Evolutionary conservation across 1,140 invertebrate species (phyloP).

Genomic region (Nasonia giraulti): DNA sequence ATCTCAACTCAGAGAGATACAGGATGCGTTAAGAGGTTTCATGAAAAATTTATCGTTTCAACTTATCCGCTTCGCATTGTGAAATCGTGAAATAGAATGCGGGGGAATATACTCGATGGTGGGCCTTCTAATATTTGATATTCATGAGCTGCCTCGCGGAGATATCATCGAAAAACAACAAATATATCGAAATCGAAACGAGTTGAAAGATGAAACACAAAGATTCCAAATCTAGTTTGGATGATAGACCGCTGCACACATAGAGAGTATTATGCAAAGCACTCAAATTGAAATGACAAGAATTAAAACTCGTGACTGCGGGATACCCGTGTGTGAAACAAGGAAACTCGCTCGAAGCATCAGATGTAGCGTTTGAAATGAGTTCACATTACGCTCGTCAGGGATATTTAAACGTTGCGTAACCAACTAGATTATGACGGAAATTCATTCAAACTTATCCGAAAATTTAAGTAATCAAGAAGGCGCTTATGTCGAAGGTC

Average conservation of each 20-base stretch:
- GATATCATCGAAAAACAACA: not conserved
- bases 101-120: too few species aligned
- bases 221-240: not conserved
- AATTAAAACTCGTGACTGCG: conserved; percentile 22
- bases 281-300: conserved; percentile 21
- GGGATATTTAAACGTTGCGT: conserved; percentile 1
- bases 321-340: not conserved
- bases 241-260: not conserved
- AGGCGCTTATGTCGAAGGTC: not conserved
- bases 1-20: too few species aligned
- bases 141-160: too few species aligned
- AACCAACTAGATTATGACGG: not conserved
- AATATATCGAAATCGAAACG: conserved; percentile 9
- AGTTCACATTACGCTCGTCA: not conserved
- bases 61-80: too few species aligned
- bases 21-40: too few species aligned
- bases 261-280: conserved; percentile 18
- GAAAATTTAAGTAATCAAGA: conserved; percentile 3
- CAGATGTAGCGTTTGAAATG: not conserved
- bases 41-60: too few species aligned
- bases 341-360: conserved; percentile 1
- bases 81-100: too few species aligned
- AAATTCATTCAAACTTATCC: not conserved
- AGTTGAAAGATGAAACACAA: not conserved
- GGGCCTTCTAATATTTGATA: too few species aligned